These are phyloP conservation scores for Euclidia mi DNA, from an alignment of 2,888 invertebrate species.

Conservation along the genomic window DNA sequence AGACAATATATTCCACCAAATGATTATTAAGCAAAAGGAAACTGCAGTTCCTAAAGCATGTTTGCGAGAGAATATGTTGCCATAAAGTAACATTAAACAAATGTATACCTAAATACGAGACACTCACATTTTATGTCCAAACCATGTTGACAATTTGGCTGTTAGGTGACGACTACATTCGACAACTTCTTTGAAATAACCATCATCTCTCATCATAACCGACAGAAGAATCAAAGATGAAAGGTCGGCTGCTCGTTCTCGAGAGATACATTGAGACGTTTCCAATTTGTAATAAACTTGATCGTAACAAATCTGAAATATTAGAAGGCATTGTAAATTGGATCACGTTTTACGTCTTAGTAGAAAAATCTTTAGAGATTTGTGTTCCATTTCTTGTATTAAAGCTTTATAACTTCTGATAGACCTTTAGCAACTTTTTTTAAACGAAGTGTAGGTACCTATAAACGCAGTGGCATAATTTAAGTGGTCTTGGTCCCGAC, in stretches of 20 bases:
- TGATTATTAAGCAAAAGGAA: background rate
- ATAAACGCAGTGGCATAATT: slow-evolving; percentile 53
- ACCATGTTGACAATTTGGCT: slow-evolving; percentile 30
- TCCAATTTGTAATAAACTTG: slow-evolving; percentile 84
- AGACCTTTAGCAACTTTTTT: slow-evolving; percentile 37
- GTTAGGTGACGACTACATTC: slow-evolving; percentile 48
- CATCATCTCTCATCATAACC: slow-evolving; percentile 63
- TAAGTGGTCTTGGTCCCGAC: slow-evolving; percentile 48
- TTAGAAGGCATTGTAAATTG: slow-evolving; percentile 80
- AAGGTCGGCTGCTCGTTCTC: slow-evolving; percentile 65
- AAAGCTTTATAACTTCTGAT: slow-evolving; percentile 47
- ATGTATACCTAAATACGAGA: slow-evolving; percentile 26
- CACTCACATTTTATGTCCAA: slow-evolving; percentile 33
- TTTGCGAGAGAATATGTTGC: slow-evolving; percentile 20
- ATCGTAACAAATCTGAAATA: slow-evolving; percentile 83
- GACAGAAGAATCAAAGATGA: slow-evolving; percentile 65
- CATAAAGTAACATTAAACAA: slow-evolving; percentile 20
- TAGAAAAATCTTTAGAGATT: slow-evolving; percentile 66
- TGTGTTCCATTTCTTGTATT: slow-evolving; percentile 61
- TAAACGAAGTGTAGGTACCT: slow-evolving; percentile 39
- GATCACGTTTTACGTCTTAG: slow-evolving; percentile 81
- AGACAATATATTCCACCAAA: background rate
- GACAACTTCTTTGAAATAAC: slow-evolving; percentile 56
- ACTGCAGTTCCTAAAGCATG: slow-evolving; percentile 22
- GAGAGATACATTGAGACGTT: slow-evolving; percentile 74